Base-by-base conservation (phyloP, 2,888 invertebrate genomes). In the Neelides folsomi region DNA sequence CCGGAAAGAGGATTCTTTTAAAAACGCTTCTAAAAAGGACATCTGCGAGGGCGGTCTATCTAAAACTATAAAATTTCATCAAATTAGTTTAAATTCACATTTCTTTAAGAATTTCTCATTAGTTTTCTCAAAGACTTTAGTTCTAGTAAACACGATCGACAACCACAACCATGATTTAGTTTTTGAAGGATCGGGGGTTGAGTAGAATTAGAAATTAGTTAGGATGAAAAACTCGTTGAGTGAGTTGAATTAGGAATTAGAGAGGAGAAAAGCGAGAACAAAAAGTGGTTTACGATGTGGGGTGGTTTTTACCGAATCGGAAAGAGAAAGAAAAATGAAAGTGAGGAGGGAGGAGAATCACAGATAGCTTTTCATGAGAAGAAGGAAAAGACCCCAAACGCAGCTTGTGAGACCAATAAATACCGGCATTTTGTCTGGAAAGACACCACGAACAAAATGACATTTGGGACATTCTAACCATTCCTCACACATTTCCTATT, bases 21-120 rank as follows among this genome's bases (percentile, higher is more conserved):
- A 75, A 70, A 92, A 90, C 68, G 88, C 87, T 69, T 89, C 89
- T 69, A 87, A 72, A 71, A 88, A 88, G 60, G 89, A 89, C 81
- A 88, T 84, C 72, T 89, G 89, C 35, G 90, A 90, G 37, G 87
- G 81, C 47, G 89, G 86, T 63, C 89, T 79, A 69, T 89, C 89
- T 74, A 87, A 72, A 73, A 88, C 88, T 89, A 77, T 59, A 75
- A 73, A 65, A 62, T 53, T 57, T 53, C 54, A 56, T 60, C 35
- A 15, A 53, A 36, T 42, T 27, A 27, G 27, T 27, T 27, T 5
- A 3, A 27, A 27, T 7, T 27, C 27, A 3, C 27, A 27, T 7
- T 27, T 7, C 3, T 5, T 27, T 3, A 27, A 7, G 27, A 3
- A 27, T 27, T 27, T 5, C 27, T 3, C 27, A 27, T 27, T 27